These are phyloP conservation scores for Rhizoglyphus robini DNA, from an alignment of 1,140 invertebrate species.

Conservation along the genomic window DNA sequence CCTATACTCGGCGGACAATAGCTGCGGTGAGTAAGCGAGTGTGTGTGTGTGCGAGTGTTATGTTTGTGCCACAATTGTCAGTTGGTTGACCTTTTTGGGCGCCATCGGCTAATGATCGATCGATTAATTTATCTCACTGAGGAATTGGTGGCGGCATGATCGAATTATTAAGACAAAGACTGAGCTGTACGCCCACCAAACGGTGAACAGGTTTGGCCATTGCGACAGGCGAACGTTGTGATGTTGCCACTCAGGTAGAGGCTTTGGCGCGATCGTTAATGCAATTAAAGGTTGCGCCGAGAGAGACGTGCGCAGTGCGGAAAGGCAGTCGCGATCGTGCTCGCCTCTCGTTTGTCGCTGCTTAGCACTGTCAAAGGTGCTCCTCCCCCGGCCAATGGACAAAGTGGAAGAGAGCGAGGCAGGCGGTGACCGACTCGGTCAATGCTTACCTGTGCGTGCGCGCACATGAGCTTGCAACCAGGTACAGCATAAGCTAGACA, in stretches of 20 bases:
- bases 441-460: background rate
- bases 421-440: background rate
- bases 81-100: constrained; percentile 10
- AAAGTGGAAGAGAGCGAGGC: background rate
- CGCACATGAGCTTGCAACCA: background rate
- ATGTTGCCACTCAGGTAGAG: too few species aligned
- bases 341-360: background rate
- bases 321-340: background rate
- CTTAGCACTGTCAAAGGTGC: background rate
- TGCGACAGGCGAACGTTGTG: too few species aligned
- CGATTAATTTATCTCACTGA: background rate
- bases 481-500: too few species aligned
- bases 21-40: background rate
- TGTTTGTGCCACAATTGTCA: background rate
- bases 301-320: background rate
- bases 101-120: constrained; percentile 8
- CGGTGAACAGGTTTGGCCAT: constrained; percentile 2
- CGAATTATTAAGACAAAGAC: background rate
- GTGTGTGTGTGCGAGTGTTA: background rate
- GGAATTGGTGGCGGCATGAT: background rate
- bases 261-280: background rate
- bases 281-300: constrained; percentile 2
- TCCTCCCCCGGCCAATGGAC: background rate
- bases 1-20: too few species aligned
- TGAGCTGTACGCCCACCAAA: background rate